These are phyloP conservation scores for Hybos culiciformis DNA, from an alignment of 2,888 invertebrate genomes.

Conservation along the genomic window DNA sequence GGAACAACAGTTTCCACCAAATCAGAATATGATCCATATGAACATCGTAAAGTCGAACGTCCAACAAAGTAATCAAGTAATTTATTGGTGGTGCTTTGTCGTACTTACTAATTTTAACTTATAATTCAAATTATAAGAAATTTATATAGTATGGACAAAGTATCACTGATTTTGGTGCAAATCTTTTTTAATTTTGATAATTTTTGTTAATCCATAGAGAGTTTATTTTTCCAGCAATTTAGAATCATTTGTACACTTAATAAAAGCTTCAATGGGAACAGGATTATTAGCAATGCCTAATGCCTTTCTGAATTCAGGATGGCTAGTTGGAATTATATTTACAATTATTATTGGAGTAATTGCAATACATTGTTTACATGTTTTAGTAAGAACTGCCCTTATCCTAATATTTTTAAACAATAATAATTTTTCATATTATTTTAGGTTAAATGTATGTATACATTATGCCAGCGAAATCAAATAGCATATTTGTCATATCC, in stretches of 20 bases:
- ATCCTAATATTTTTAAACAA: too few relatives aligned
- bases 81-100: too few relatives aligned
- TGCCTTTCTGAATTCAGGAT: constrained; percentile 72
- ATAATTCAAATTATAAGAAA: too few relatives aligned
- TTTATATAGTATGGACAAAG: too few relatives aligned
- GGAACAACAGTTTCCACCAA: too few relatives aligned
- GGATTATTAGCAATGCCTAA: constrained; percentile 93
- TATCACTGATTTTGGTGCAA: too few relatives aligned
- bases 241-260: constrained; percentile 80
- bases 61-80: constrained; percentile 47
- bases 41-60: constrained; percentile 45
- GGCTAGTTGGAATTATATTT: constrained; percentile 71
- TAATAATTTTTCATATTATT: not conserved
- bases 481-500: constrained; percentile 73
- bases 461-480: constrained; percentile 45
- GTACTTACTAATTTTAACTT: too few relatives aligned
- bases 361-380: constrained; percentile 90
- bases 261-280: constrained; percentile 92
- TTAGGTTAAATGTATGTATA: constrained; percentile 28
- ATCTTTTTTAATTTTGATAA: too few relatives aligned
- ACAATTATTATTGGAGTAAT: constrained; percentile 75
- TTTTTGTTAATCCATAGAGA: too few relatives aligned
- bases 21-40: constrained; percentile 47
- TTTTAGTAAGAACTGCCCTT: constrained; percentile 47
- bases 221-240: constrained; percentile 69